phyloP scores from a whole-genome alignment of 2,797 vertebrate genomes.

The Chaunax sp. region DNA sequence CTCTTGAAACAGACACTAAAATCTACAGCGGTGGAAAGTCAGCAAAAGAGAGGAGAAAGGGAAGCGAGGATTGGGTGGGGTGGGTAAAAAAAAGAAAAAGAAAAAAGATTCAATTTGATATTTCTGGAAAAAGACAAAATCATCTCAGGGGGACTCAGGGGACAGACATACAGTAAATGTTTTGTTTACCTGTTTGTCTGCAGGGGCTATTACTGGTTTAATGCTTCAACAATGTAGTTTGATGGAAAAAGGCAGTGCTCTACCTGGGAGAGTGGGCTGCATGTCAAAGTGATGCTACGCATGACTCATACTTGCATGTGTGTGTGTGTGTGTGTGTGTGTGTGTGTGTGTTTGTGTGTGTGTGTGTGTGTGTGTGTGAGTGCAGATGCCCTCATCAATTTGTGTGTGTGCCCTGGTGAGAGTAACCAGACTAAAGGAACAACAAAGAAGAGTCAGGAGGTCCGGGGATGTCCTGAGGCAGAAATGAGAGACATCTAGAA shows the following conservation, averaged over 20 bases:
- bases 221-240: slow-evolving; percentile 53
- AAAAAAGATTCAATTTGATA: slow-evolving; percentile 44
- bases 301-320: slow-evolving; percentile 44
- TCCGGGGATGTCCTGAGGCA: slow-evolving; percentile 1
- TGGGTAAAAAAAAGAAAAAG: too few relatives aligned
- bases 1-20: slow-evolving; percentile 18
- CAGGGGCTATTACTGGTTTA: slow-evolving; percentile 50
- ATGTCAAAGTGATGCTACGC: slow-evolving; percentile 49
- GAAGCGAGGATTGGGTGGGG: background rate
- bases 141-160: slow-evolving; percentile 12
- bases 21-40: slow-evolving; percentile 1
- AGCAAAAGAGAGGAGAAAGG: slow-evolving; percentile 8
- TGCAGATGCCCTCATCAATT: slow-evolving; percentile 1
- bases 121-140: slow-evolving; percentile 47
- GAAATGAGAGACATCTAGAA: background rate
- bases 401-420: slow-evolving; percentile 16
- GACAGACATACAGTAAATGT: slow-evolving; percentile 41
- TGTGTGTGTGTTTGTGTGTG: slow-evolving; percentile 4
- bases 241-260: slow-evolving; percentile 51
- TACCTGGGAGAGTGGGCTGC: slow-evolving; percentile 51
- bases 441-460: slow-evolving; percentile 14
- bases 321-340: slow-evolving; percentile 18
- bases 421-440: slow-evolving; percentile 28
- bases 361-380: slow-evolving; percentile 13
- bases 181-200: slow-evolving; percentile 58